phyloP scores from a whole-genome alignment of 2,113 vertebrate species.

The Hippocampus guttulatus region DNA sequence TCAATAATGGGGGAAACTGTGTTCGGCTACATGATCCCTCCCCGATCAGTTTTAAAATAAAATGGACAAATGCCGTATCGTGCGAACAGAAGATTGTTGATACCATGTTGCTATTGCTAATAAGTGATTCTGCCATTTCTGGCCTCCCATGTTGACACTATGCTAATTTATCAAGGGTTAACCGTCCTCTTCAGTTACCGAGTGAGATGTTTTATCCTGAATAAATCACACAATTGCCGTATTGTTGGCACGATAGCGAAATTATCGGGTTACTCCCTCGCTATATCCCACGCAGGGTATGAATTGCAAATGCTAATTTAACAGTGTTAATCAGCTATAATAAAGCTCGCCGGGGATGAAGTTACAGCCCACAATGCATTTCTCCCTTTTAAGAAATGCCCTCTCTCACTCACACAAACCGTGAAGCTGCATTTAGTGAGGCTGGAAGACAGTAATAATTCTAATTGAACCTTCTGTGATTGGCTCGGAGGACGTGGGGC shows the following conservation, averaged over 20 bases:
- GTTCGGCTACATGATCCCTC: not conserved
- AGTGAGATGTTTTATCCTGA: no score
- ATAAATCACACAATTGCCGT: not conserved
- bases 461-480: constrained; percentile 30
- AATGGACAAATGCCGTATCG: no score
- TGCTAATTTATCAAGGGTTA: no score
- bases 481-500: constrained; percentile 11
- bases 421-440: constrained; percentile 34
- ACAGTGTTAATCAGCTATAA: not conserved
- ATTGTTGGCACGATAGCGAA: not conserved
- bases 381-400: not conserved
- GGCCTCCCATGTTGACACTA: not conserved
- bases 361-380: not conserved
- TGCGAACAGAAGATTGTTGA: no score
- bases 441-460: constrained; percentile 18
- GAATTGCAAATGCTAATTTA: not conserved
- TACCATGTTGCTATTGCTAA: no score
- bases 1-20: not conserved
- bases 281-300: not conserved
- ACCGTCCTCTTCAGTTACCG: not conserved
- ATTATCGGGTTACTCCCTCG: not conserved
- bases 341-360: not conserved
- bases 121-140: no score
- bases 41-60: no score
- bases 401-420: constrained; percentile 2